Conservation (phyloP, 2,888 invertebrate genomes). For the Macrosoma leucophasiata region DNA sequence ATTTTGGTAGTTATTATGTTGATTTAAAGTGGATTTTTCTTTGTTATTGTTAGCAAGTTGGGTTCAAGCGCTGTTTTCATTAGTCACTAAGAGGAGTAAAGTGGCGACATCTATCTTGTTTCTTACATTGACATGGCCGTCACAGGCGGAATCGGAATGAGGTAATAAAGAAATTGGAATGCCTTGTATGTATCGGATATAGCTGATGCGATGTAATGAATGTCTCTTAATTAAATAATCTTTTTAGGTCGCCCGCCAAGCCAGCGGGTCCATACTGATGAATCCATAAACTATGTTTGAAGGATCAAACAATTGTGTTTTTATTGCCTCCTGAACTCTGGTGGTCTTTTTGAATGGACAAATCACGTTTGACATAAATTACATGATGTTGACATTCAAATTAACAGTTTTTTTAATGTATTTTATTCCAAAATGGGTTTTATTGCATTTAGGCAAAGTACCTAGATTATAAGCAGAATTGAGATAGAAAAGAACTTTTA, state of each 20-base stretch:
- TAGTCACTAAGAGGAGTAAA: constrained; percentile 41
- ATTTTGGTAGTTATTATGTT: constrained; percentile 19
- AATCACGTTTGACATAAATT: too few species aligned
- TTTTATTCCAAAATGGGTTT: too few species aligned
- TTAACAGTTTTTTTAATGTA: too few species aligned
- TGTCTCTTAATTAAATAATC: constrained; percentile 49
- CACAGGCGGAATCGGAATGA: constrained; percentile 46
- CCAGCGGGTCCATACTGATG: too few species aligned
- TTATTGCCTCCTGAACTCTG: too few species aligned
- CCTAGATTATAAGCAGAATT: too few species aligned
- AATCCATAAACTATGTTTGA: too few species aligned
- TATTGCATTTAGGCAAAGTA: too few species aligned
- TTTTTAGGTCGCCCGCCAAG: constrained; percentile 35
- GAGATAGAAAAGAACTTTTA: too few species aligned
- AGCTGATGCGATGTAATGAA: constrained; percentile 43
- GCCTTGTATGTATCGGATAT: constrained; percentile 45
- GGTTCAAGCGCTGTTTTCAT: constrained; percentile 35
- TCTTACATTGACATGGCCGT: constrained; percentile 52
- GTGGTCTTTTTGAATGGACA: too few species aligned
- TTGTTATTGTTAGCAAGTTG: constrained; percentile 13
- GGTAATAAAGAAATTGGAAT: constrained; percentile 59
- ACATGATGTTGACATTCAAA: too few species aligned
- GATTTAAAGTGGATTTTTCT: constrained; percentile 21
- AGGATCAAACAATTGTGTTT: too few species aligned
- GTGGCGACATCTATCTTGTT: constrained; percentile 57